A percentile compares a stretch with the other conserved stretches of the same genome.
Conservation (phyloP, 2,113 vertebrate species). For the Callospermophilus lateralis region DNA sequence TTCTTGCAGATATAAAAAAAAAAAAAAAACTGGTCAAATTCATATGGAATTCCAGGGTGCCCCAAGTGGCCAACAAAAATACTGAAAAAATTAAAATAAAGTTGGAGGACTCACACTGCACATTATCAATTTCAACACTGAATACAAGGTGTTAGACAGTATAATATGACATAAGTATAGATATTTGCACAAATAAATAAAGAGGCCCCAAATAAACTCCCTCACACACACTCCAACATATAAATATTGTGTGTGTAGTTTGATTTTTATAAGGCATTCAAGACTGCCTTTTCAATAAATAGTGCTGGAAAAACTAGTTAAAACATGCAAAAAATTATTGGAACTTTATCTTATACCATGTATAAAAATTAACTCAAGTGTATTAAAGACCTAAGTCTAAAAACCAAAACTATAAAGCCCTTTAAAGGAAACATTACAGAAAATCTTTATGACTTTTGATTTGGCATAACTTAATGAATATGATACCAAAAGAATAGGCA, state of each 20-base stretch:
- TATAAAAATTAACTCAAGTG: not conserved
- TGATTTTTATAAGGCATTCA: not conserved
- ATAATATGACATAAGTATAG: not conserved
- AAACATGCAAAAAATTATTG: not conserved
- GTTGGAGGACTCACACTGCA: not conserved
- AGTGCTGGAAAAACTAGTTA: not conserved
- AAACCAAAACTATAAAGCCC: not conserved
- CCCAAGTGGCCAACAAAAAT: not conserved
- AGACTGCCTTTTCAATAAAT: not conserved
- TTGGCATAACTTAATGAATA: not conserved
- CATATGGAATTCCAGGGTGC: not conserved
- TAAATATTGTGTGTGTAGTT: not conserved
- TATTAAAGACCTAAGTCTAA: not conserved
- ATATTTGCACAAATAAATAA: not conserved
- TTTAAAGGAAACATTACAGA: not conserved
- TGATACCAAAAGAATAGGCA: not conserved
- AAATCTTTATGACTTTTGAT: not conserved
- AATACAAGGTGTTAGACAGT: not conserved
- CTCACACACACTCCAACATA: not conserved
- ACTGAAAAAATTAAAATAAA: not conserved
- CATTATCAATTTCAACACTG: not conserved
- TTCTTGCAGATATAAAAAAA: not conserved
- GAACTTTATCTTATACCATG: not conserved
- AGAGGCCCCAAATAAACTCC: not conserved
- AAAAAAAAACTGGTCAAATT: not conserved